These are phyloP conservation scores for Orchesella flavescens DNA, from an alignment of 2,888 invertebrate species.

Conservation along the genomic window DNA sequence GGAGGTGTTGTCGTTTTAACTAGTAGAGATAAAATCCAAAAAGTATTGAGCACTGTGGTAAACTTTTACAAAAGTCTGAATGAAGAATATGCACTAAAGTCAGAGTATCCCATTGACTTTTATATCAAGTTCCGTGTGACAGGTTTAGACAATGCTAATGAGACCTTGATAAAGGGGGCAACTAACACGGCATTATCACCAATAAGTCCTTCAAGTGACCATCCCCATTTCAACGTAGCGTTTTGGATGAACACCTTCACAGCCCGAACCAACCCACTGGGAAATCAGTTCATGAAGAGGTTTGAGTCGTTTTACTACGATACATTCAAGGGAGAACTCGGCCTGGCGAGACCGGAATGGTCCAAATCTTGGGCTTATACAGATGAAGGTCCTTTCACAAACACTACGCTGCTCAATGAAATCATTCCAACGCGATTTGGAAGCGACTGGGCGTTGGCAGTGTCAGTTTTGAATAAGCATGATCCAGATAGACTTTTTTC, in stretches of 20 bases:
- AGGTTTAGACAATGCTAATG: constrained; percentile 42
- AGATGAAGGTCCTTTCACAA: constrained; percentile 33
- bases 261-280: constrained; percentile 17
- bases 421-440: constrained; percentile 33
- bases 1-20: constrained; percentile 46
- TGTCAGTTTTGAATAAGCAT: constrained; percentile 27
- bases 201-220: constrained; percentile 4
- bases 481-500: constrained; percentile 33
- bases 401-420: constrained; percentile 15
- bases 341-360: constrained; percentile 46
- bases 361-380: constrained; percentile 53
- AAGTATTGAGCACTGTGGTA: constrained; percentile 21
- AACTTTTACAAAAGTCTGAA: constrained; percentile 29
- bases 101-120: constrained; percentile 51
- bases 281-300: constrained; percentile 39
- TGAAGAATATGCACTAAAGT: constrained; percentile 24
- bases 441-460: constrained; percentile 24
- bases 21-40: constrained; percentile 37
- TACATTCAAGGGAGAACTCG: constrained; percentile 38
- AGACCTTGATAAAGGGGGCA: constrained; percentile 27
- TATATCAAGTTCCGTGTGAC: constrained; percentile 52
- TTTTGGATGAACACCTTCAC: constrained; percentile 56
- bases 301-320: constrained; percentile 37
- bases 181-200: constrained; percentile 12
- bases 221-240: constrained; percentile 52